Evolutionary conservation across 2,797 vertebrate species (phyloP).

Genomic region (Cephalopachus bancanus): DNA sequence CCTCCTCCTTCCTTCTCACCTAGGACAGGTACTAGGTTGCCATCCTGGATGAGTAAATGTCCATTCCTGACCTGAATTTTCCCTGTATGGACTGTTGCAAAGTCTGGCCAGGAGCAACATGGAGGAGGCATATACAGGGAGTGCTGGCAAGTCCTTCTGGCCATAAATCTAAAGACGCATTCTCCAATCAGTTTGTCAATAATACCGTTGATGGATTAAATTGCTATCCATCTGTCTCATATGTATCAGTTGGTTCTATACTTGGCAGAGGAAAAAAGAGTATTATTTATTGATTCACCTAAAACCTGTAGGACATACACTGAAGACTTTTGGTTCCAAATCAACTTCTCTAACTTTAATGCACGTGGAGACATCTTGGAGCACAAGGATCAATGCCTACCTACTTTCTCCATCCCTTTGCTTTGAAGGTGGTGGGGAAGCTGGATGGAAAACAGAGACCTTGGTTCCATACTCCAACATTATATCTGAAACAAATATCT

Average conservation of each 20-base stretch:
- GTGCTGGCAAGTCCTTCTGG: background rate
- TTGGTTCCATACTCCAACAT: background rate
- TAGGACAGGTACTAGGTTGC: background rate
- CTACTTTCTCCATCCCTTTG: too few relatives aligned
- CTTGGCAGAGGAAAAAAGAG: background rate
- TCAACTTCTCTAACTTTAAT: background rate
- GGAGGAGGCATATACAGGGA: background rate
- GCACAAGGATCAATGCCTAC: background rate
- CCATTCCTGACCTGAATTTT: background rate
- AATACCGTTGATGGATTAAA: background rate
- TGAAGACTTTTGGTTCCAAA: background rate
- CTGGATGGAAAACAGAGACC: background rate
- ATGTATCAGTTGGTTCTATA: conserved; percentile 27
- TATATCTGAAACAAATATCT: background rate
- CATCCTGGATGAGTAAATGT: background rate
- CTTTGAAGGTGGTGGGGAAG: background rate
- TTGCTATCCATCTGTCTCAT: background rate
- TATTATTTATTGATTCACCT: background rate
- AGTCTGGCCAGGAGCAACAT: background rate
- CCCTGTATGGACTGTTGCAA: background rate
- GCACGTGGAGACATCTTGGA: background rate
- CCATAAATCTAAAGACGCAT: background rate
- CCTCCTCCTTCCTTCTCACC: too few relatives aligned
- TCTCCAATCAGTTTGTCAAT: background rate
- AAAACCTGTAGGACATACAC: background rate